Evolutionary conservation across 2,797 vertebrate species (phyloP).

Genomic region (Dromococcyx pavoninus): DNA sequence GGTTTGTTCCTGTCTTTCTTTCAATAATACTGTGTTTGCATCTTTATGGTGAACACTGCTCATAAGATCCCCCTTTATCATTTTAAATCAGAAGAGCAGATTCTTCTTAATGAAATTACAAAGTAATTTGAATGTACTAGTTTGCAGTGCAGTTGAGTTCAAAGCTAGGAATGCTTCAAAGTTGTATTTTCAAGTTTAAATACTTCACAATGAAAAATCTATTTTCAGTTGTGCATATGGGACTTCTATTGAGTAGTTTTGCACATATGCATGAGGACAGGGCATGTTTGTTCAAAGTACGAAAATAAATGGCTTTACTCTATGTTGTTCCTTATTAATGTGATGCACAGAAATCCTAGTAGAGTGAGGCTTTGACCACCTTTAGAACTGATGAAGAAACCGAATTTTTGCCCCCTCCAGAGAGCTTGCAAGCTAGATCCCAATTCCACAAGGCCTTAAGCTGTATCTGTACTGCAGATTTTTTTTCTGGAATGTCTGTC

Average conservation of each 20-base stretch:
- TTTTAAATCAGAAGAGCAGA: slow-evolving; percentile 51
- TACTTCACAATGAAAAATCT: not conserved
- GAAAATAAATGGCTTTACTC: not conserved
- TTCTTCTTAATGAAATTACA: slow-evolving; percentile 63
- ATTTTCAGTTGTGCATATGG: not conserved
- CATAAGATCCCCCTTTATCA: slow-evolving; percentile 7
- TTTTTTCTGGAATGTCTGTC: not conserved
- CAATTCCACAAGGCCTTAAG: not conserved
- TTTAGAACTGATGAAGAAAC: not conserved
- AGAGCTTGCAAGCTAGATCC: not conserved
- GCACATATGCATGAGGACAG: not conserved
- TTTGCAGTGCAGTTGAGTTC: slow-evolving; percentile 21
- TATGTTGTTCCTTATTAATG: not conserved
- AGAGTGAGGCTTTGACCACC: not conserved
- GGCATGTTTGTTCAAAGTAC: not conserved
- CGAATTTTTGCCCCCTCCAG: not conserved
- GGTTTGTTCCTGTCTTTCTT: not conserved
- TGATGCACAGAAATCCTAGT: not conserved
- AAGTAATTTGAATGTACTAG: slow-evolving; percentile 41
- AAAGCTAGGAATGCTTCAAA: not conserved
- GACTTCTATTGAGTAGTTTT: not conserved
- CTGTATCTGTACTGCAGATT: not conserved
- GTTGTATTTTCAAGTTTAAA: not conserved
- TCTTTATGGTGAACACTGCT: not conserved
- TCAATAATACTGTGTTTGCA: not conserved